Evolutionary conservation across 2,797 vertebrate genomes (phyloP), one percentile per base, ranked within the genome.

Genomic region (Enteromius unitaeniatus): DNA sequence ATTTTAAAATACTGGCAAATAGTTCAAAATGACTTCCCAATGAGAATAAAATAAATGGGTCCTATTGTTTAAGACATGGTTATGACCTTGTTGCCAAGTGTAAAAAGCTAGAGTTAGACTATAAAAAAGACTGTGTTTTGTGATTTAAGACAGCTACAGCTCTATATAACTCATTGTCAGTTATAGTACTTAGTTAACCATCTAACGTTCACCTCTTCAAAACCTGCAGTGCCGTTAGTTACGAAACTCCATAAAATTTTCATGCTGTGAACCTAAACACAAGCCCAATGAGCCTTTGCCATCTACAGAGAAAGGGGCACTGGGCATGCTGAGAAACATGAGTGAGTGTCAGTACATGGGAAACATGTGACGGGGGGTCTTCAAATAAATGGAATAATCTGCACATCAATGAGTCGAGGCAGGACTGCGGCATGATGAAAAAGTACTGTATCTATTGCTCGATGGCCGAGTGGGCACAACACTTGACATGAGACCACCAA

Each of bases 371-470:
- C 81, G 86, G 42, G 62, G 83, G 49, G 40, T 49, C 83, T 82
- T 55, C 84, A 81, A 87, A 84, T 89, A 87, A 85, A 90, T 88
- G 82, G 84, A 90, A 86, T 79, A 81, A 87, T 79, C 86, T 83
- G 88, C 87, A 90, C 90, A 89, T 89, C 85, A 90, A 85, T 76
- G 89, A 91, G 84, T 88, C 84, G 87, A 83, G 91, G 81, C 68
- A 88, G 88, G 88, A 88, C 69, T 45, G 55, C 91, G 90, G 91
- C 89, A 89, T 93, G 91, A 93, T 93, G 90, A 93, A 93, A 94
- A 91, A 90, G 85, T 93, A 93, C 91, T 93, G 92, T 91, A 92
- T 92, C 93, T 92, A 93, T 87, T 89, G 91, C 86, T 86, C 26
- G 47, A 87, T 65, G 85, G 87, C 86, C 13, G 75, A 81, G 53